phyloP scores from a whole-genome alignment of 2,888 invertebrate species.

The Cheilosia urbana region DNA sequence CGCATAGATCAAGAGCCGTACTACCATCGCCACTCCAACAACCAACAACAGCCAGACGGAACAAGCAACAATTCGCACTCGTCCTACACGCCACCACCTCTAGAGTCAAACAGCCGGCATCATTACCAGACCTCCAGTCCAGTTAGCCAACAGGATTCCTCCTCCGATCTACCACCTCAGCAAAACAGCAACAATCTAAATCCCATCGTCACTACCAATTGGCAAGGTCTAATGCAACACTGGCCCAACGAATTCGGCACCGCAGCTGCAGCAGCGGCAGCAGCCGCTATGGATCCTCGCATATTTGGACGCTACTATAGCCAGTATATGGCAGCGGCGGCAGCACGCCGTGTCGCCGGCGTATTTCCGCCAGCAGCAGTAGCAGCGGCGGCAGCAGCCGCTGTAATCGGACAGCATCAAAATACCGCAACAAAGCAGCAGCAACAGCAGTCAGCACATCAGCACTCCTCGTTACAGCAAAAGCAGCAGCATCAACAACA shows the following conservation, averaged over 20 bases:
- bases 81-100: constrained; percentile 34
- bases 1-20: constrained; percentile 48
- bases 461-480: constrained; percentile 17
- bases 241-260: constrained; percentile 76
- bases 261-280: constrained; percentile 66
- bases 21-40: constrained; percentile 22
- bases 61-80: constrained; percentile 74
- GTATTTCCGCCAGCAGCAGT: constrained; percentile 72
- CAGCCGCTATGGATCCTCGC: constrained; percentile 79
- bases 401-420: constrained; percentile 57
- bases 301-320: constrained; percentile 82
- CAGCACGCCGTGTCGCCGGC: constrained; percentile 77
- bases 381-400: constrained; percentile 67
- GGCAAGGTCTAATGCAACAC: constrained; percentile 78
- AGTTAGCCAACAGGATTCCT: constrained; percentile 39
- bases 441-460: constrained; percentile 13
- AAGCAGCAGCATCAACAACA: constrained; percentile 42
- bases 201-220: constrained; percentile 64
- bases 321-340: constrained; percentile 82
- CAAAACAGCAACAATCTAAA: constrained; percentile 59
- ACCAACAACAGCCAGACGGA: constrained; percentile 30
- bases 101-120: constrained; percentile 38
- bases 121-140: constrained; percentile 50
- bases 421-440: constrained; percentile 18
- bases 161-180: constrained; percentile 27